A percentile compares a stretch with the other conserved stretches of the same genome.
Conservation (phyloP, 2,888 invertebrate species). For the Yponomeuta malinellus region DNA sequence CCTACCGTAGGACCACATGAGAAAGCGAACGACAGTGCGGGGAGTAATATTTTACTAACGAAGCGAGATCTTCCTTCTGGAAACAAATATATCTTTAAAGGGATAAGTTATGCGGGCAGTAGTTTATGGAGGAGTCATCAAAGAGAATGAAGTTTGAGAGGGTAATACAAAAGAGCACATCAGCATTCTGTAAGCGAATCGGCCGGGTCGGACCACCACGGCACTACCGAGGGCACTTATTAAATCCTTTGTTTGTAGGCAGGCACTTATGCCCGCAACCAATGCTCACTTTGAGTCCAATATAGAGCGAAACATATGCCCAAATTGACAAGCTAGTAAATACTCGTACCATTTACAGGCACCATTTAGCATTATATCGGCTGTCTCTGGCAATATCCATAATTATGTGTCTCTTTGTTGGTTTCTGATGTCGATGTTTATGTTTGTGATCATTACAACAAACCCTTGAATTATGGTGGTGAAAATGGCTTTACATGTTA, state of each 20-base stretch:
- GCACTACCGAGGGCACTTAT: constrained; percentile 31
- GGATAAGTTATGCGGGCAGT: constrained; percentile 47
- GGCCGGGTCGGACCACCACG: constrained; percentile 20
- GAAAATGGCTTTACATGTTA: too few relatives aligned
- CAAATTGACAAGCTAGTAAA: not conserved
- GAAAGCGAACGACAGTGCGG: constrained; percentile 5
- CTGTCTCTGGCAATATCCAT: not conserved
- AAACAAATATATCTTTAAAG: constrained; percentile 39
- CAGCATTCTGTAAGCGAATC: constrained; percentile 10
- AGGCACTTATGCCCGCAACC: constrained; percentile 18
- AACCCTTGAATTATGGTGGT: too few relatives aligned
- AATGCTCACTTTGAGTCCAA: constrained; percentile 1
- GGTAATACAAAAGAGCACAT: constrained; percentile 44
- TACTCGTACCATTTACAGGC: not conserved
- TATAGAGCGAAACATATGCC: not conserved
- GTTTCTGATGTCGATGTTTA: not conserved
- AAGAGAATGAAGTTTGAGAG: constrained; percentile 38
- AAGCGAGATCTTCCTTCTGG: constrained; percentile 20
- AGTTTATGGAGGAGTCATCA: constrained; percentile 42
- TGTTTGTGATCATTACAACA: not conserved
- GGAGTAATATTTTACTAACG: constrained; percentile 21
- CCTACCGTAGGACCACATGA: not conserved
- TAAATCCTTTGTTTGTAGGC: constrained; percentile 43
- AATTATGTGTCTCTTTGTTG: not conserved
- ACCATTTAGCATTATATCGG: not conserved